Evolutionary conservation across 1,140 invertebrate genomes (phyloP).

Genomic region (Agrilus planipennis): DNA sequence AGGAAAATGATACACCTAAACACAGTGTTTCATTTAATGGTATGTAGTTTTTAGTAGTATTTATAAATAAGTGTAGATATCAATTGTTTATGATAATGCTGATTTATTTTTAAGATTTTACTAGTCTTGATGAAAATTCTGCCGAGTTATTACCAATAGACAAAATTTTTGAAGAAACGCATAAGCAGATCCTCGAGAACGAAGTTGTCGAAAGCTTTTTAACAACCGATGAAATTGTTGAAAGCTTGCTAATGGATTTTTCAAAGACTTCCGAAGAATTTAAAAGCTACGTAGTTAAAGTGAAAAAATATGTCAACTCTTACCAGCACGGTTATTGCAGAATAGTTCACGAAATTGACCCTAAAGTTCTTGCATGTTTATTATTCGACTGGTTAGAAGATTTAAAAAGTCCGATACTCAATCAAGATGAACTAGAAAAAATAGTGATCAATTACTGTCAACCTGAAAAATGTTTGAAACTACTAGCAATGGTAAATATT

Average conservation of each 20-base stretch:
- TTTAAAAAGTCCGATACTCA: conserved; percentile 52
- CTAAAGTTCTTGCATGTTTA: conserved; percentile 46
- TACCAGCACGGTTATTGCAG: conserved; percentile 53
- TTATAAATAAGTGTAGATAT: no score
- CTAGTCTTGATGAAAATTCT: no score
- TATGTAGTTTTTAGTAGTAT: no score
- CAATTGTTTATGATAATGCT: no score
- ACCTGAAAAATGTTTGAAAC: conserved; percentile 47
- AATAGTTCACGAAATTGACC: conserved; percentile 51
- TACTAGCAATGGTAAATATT: conserved; percentile 45
- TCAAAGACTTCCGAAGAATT: conserved; percentile 40
- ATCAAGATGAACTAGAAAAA: conserved; percentile 51
- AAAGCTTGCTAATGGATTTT: conserved; percentile 40
- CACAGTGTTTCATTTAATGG: no score
- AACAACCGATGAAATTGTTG: no score
- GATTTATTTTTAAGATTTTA: no score
- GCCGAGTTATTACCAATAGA: no score
- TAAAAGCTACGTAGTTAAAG: conserved; percentile 37
- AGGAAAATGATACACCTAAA: no score
- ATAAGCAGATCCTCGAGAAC: no score
- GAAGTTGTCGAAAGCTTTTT: no score
- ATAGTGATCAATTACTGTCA: conserved; percentile 49
- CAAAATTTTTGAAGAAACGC: no score
- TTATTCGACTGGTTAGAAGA: conserved; percentile 61
- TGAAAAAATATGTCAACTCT: conserved; percentile 52